Conservation (phyloP, 1,140 invertebrate genomes). For the Doryteuthis pealeii region DNA sequence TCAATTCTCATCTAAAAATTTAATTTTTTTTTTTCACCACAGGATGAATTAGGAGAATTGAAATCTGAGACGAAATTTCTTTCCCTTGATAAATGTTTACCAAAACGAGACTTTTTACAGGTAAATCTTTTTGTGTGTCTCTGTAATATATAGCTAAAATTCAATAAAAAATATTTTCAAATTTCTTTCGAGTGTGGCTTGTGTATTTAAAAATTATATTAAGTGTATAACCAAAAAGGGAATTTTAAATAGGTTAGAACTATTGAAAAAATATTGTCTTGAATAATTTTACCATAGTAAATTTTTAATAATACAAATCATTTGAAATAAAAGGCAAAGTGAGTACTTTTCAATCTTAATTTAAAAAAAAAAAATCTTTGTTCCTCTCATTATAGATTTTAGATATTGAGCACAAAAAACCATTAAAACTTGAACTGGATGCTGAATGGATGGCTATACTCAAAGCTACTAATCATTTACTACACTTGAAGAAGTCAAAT, state of each 20-base stretch:
- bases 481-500: slow-evolving; percentile 71
- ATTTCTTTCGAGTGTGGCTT: too few relatives aligned
- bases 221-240: too few relatives aligned
- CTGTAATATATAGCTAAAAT: too few relatives aligned
- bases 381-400: slow-evolving; percentile 54
- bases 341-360: too few relatives aligned
- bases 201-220: too few relatives aligned
- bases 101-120: slow-evolving; percentile 83
- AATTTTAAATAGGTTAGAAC: too few relatives aligned
- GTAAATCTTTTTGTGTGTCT: slow-evolving; percentile 59
- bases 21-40: slow-evolving; percentile 20
- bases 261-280: too few relatives aligned
- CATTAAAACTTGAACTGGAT: slow-evolving; percentile 76
- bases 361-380: too few relatives aligned
- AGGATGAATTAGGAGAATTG: slow-evolving; percentile 24
- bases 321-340: too few relatives aligned
- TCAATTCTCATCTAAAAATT: background rate
- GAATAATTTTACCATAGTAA: too few relatives aligned
- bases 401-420: slow-evolving; percentile 46
- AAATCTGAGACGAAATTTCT: slow-evolving; percentile 81
- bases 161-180: too few relatives aligned
- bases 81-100: slow-evolving; percentile 94
- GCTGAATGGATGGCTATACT: slow-evolving; percentile 92
- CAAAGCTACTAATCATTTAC: slow-evolving; percentile 83
- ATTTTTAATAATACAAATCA: too few relatives aligned